These are phyloP conservation scores for Brachyptera putata DNA, from an alignment of 2,888 invertebrate genomes.

Conservation along the genomic window DNA sequence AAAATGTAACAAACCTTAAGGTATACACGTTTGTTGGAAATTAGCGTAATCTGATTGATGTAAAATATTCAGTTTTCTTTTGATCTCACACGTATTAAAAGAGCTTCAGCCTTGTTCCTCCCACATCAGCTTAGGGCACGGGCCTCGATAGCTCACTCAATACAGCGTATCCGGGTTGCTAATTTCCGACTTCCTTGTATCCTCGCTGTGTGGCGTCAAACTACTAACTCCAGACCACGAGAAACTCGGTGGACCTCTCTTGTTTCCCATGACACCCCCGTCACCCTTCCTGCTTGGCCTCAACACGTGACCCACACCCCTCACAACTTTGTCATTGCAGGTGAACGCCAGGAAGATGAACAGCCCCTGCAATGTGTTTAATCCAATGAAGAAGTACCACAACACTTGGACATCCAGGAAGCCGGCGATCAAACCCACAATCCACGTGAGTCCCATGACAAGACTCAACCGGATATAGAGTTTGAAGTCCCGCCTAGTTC, in stretches of 20 bases:
- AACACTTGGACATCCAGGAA: constrained; percentile 42
- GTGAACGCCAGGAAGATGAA: constrained; percentile 50
- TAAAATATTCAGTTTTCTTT: too few relatives aligned
- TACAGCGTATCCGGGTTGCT: constrained; percentile 27
- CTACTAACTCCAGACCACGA: constrained; percentile 38
- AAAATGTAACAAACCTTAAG: too few relatives aligned
- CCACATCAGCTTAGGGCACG: too few relatives aligned
- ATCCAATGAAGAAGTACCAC: constrained; percentile 48
- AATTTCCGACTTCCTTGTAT: constrained; percentile 22
- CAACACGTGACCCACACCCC: constrained; percentile 34
- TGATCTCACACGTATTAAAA: too few relatives aligned
- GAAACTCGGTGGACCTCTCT: constrained; percentile 37
- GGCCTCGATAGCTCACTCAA: too few relatives aligned
- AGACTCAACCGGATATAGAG: constrained; percentile 47
- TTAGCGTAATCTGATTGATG: too few relatives aligned
- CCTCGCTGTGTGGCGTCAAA: constrained; percentile 35
- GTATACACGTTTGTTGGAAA: too few relatives aligned
- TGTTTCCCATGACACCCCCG: constrained; percentile 23
- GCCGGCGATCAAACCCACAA: constrained; percentile 46
- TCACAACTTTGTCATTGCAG: constrained; percentile 45
- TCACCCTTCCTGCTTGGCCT: constrained; percentile 22
- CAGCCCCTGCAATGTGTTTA: constrained; percentile 49
- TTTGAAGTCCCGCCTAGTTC: constrained; percentile 41
- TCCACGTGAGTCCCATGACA: constrained; percentile 50
- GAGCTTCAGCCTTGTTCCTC: too few relatives aligned